phyloP scores from a whole-genome alignment of 2,797 vertebrate species.

The Manis javanica region DNA sequence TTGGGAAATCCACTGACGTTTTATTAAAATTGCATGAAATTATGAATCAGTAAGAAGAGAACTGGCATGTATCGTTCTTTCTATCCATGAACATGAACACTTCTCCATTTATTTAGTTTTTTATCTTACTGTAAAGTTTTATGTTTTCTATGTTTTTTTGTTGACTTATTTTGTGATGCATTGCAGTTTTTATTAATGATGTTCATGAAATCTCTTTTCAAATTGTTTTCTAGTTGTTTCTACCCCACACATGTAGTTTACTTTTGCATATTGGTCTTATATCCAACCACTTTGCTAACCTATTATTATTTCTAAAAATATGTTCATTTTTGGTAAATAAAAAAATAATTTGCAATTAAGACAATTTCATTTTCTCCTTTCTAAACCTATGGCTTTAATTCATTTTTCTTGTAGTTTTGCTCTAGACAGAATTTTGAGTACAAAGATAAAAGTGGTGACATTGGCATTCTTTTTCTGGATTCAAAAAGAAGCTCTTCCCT shows the following conservation, averaged over 20 bases:
- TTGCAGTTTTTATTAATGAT: neutral
- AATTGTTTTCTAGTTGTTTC: neutral
- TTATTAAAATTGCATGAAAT: conserved; percentile 8
- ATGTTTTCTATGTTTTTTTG: neutral
- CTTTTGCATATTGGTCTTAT: neutral
- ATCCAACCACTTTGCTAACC: neutral
- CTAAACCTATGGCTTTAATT: neutral
- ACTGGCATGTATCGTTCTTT: neutral
- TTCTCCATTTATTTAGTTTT: conserved; percentile 3
- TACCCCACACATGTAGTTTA: neutral
- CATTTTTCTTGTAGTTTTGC: conserved; percentile 42
- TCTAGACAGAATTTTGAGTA: conserved; percentile 35
- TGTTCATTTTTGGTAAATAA: neutral
- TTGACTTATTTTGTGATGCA: neutral
- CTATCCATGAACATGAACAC: neutral
- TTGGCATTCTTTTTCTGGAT: neutral
- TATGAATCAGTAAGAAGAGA: neutral
- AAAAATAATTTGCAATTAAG: neutral
- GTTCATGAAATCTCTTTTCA: conserved; percentile 10
- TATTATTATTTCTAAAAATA: conserved; percentile 18
- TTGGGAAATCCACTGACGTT: neutral
- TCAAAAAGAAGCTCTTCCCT: neutral
- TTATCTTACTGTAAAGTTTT: neutral
- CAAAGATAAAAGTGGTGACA: neutral
- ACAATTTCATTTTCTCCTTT: neutral